Conservation (phyloP, 2,797 vertebrate genomes). For the Vireo griseus region DNA sequence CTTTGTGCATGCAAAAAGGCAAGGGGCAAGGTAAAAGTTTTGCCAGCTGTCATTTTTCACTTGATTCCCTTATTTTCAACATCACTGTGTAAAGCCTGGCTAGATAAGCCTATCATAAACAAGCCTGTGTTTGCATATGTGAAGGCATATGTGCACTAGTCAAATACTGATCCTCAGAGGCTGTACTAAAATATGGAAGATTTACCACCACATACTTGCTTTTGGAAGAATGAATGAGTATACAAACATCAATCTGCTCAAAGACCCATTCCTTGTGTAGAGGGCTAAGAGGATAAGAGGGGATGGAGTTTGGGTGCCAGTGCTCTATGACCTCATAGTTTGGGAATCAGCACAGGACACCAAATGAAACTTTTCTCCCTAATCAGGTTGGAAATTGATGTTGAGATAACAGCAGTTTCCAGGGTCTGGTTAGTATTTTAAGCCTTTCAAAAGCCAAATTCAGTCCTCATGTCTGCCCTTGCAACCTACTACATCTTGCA, state of each 20-base stretch:
- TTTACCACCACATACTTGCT: not conserved
- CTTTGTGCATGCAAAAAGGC: not conserved
- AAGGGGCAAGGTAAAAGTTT: not conserved
- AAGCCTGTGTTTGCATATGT: not conserved
- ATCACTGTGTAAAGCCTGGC: not conserved
- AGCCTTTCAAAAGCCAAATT: not conserved
- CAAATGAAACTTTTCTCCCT: not conserved
- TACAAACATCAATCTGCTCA: not conserved
- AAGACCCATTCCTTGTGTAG: not conserved
- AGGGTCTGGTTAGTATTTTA: not conserved
- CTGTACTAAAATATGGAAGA: not conserved
- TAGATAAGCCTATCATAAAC: not conserved
- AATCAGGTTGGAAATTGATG: not conserved
- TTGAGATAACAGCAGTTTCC: not conserved
- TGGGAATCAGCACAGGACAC: not conserved
- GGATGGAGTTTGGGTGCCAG: not conserved
- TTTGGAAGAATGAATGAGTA: not conserved
- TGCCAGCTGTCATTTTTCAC: not conserved
- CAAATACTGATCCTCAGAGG: not conserved
- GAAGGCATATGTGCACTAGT: not conserved
- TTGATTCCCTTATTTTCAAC: not conserved
- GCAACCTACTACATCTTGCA: not conserved
- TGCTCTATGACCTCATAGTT: not conserved
- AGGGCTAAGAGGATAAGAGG: not conserved
- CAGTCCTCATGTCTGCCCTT: not conserved